These are phyloP conservation scores for Phasia obesa DNA, from an alignment of 2,888 invertebrate genomes.

Conservation along the genomic window DNA sequence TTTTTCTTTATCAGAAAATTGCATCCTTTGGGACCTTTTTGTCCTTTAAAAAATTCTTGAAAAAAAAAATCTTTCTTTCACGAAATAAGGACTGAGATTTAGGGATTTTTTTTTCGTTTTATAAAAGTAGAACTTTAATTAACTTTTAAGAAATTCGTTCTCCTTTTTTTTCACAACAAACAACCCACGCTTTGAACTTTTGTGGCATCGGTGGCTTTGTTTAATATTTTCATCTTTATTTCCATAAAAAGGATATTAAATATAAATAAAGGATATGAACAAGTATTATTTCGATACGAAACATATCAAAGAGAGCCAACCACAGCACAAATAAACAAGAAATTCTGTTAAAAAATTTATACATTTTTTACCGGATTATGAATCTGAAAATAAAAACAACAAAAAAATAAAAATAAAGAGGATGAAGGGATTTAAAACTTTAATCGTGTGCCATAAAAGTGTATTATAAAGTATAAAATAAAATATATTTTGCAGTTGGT, in stretches of 20 bases:
- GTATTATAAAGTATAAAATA: conserved; percentile 43
- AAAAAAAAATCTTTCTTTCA: too few species aligned
- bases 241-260: conserved; percentile 67
- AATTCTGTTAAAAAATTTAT: conserved; percentile 32
- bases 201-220: conserved; percentile 18
- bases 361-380: conserved; percentile 42
- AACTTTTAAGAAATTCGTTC: too few species aligned
- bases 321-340: conserved; percentile 44
- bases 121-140: too few species aligned
- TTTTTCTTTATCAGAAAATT: too few species aligned
- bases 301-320: conserved; percentile 36
- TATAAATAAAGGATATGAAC: conserved; percentile 67
- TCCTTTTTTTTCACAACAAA: neutral
- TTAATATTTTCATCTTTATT: conserved; percentile 52
- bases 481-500: conserved; percentile 35
- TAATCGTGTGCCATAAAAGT: conserved; percentile 49
- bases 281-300: conserved; percentile 30
- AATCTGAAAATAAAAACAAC: conserved; percentile 3
- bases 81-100: too few species aligned
- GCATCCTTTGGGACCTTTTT: too few species aligned
- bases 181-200: neutral
- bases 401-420: neutral
- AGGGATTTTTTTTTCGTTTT: neutral
- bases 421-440: conserved; percentile 52
- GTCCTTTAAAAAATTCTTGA: too few species aligned